phyloP scores from a whole-genome alignment of 2,797 vertebrate genomes.

The Picus viridis region DNA sequence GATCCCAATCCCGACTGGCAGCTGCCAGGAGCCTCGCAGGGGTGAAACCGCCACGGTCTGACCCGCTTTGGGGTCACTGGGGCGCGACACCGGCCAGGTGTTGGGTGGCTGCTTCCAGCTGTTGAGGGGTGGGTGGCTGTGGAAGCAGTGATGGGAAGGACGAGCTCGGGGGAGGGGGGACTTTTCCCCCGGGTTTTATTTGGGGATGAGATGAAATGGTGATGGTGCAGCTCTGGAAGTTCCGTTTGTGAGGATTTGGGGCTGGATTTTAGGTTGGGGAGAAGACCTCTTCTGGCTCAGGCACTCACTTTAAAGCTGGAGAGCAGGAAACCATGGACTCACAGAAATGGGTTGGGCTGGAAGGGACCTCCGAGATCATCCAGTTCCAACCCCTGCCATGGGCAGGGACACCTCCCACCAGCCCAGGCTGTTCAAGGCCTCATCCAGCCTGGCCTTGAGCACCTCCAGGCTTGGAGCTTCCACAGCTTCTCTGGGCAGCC shows the following conservation, averaged over 20 bases:
- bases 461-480: too few species aligned
- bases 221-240: rapidly evolving
- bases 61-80: rapidly evolving
- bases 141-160: background rate
- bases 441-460: too few species aligned
- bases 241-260: background rate
- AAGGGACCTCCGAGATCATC: too few species aligned
- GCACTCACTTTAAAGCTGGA: background rate
- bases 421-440: too few species aligned
- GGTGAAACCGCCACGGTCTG: rapidly evolving
- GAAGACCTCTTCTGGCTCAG: background rate
- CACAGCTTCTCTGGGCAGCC: too few species aligned
- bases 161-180: too few species aligned
- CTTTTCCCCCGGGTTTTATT: background rate
- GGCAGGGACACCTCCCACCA: too few species aligned
- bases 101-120: background rate
- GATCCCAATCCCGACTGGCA: rapidly evolving
- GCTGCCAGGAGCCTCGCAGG: rapidly evolving
- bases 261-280: background rate
- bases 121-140: rapidly evolving
- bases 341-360: too few species aligned
- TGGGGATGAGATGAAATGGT: background rate
- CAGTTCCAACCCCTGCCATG: too few species aligned
- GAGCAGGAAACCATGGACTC: background rate
- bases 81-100: rapidly evolving